Conservation (phyloP, 2,888 invertebrate species). For the Yponomeuta cagnagella region DNA sequence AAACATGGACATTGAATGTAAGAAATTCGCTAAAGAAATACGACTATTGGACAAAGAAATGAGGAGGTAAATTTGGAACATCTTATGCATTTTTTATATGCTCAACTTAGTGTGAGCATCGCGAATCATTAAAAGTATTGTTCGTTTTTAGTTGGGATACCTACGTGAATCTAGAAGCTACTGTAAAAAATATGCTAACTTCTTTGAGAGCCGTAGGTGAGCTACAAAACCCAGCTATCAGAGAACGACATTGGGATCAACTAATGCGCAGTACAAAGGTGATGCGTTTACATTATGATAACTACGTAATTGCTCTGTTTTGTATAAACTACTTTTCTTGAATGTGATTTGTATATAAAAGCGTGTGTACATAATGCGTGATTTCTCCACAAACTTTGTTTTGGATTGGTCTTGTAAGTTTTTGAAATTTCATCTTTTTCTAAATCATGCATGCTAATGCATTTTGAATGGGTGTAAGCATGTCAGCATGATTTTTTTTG, state of each 20-base stretch:
- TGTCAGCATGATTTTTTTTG: conserved; percentile 8
- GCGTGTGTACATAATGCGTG: conserved; percentile 12
- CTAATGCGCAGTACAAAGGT: conserved; percentile 97
- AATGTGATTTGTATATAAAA: not conserved
- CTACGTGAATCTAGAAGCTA: conserved; percentile 90
- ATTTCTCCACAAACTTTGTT: not conserved
- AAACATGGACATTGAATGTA: conserved; percentile 99
- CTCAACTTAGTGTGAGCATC: too few relatives aligned
- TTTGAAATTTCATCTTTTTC: not conserved
- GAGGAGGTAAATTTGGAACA: conserved; percentile 70
- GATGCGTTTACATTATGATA: conserved; percentile 24
- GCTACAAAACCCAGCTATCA: conserved; percentile 95
- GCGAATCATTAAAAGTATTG: not conserved
- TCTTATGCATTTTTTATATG: not conserved
- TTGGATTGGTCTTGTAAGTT: conserved; percentile 12
- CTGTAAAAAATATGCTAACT: conserved; percentile 97
- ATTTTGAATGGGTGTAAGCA: not conserved
- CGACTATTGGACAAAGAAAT: conserved; percentile 95
- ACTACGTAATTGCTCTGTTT: too few relatives aligned
- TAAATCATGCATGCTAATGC: conserved; percentile 1
- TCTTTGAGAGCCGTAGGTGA: conserved; percentile 96
- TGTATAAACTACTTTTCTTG: not conserved
- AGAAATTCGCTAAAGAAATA: conserved; percentile 97
- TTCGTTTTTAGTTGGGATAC: conserved; percentile 84
- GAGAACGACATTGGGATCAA: conserved; percentile 98